Base-by-base conservation (phyloP, 1,140 invertebrate species). In the Oncopodura yosiiana region DNA sequence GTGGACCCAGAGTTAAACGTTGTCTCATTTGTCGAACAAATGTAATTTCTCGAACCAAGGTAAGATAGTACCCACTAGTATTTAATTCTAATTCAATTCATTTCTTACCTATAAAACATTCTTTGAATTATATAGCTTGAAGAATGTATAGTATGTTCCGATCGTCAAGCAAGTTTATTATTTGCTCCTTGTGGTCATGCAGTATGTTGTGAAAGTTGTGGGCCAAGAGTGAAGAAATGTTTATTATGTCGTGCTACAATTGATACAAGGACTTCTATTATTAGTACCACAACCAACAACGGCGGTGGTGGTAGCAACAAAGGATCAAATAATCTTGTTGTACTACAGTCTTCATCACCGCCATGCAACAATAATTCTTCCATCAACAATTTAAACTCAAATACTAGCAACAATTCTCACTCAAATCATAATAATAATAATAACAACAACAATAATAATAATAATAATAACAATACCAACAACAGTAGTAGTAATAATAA, bases 131-230 rank as follows among this genome's bases (percentile, higher is more conserved):
- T 46, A 30, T 73, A 91, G 82, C 90, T 96, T 70, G 88, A 94
- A 70, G 92, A 96, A 72, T 97, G 93, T 72, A 76, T 94, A 36
- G 91, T 96, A 4, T 97, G 94, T 69, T 94, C 91, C 9, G 90
- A 94, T 71, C 87, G 88, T 66, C 84, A 87, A 65, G 87, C 92
- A 2, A 82, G 85, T 4, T 83, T 94, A 36, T 76, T 94, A 60
- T 94, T 95, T 74, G 84, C 85, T 61, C 92, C 92, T 3, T 97
- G 93, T 73, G 84, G 87, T 49, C 92, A 97, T 72, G 91, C 95
- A 81, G 87, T 87, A 71, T 90, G 88, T 24, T 96, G 92, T 74
- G 86, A 87, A 67, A 82, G 81, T 61, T 26, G 5, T 32, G 9
- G 8, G 9, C 18, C 9, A 16, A 42, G 6, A 11, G 39, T 95